Percentiles rank a stretch among this genome's conserved stretches.
Conservation (phyloP, 2,888 invertebrate genomes). For the Chaetogeoica ovagalla region DNA sequence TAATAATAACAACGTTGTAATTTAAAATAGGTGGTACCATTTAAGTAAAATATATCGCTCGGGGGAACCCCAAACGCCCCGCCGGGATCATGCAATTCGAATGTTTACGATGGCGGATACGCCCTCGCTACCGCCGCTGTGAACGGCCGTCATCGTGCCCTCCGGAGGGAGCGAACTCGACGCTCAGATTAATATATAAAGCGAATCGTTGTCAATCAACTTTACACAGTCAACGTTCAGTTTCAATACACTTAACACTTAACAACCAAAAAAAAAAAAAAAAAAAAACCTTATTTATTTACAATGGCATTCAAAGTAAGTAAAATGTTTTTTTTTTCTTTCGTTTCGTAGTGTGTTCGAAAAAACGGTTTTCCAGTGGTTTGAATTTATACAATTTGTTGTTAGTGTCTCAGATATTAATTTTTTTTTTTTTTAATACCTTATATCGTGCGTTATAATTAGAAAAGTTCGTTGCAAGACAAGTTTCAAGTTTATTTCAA, state of each 20-base stretch:
- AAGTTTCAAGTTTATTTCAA: background rate
- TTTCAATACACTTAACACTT: constrained; percentile 17
- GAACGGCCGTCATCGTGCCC: background rate
- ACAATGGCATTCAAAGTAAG: constrained; percentile 49
- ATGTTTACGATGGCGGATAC: constrained; percentile 12
- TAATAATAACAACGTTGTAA: constrained; percentile 7
- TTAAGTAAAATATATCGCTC: constrained; percentile 39
- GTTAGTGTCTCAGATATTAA: background rate
- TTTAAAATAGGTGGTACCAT: constrained; percentile 1
- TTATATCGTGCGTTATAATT: background rate
- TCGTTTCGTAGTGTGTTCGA: too few relatives aligned
- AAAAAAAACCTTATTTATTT: constrained; percentile 21
- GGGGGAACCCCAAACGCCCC: constrained; percentile 44
- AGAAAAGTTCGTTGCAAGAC: background rate
- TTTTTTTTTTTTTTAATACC: too few relatives aligned
- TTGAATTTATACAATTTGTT: background rate
- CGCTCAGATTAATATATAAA: constrained; percentile 34
- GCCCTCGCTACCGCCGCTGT: constrained; percentile 28
- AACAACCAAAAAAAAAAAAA: constrained; percentile 17
- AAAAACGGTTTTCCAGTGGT: background rate
- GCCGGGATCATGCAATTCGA: constrained; percentile 32
- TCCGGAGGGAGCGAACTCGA: constrained; percentile 30
- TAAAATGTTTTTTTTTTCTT: background rate
- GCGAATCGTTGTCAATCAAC: constrained; percentile 44
- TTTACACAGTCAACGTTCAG: constrained; percentile 40